A percentile compares a stretch with the other conserved stretches of the same genome.
Conservation (phyloP, 2,113 vertebrate species). For the Cyprinodon variegatus region DNA sequence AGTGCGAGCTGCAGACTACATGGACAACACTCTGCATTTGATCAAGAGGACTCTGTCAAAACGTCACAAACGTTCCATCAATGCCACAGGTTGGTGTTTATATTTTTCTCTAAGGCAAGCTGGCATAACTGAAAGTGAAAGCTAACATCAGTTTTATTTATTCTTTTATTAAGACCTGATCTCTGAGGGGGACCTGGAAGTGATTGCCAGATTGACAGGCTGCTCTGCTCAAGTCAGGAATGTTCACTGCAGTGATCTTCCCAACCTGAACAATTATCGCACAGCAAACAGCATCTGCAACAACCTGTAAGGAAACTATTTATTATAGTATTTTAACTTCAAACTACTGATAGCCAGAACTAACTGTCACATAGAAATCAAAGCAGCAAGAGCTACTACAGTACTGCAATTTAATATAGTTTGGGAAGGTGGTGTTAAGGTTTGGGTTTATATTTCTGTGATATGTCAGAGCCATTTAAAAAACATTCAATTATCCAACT, state of each 20-base stretch:
- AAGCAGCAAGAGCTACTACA: no score
- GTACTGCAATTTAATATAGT: no score
- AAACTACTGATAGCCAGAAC: no score
- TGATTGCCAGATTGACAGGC: conserved; percentile 77
- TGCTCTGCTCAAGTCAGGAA: conserved; percentile 73
- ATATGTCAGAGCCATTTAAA: background rate
- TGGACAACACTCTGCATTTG: conserved; percentile 77
- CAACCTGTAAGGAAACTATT: conserved; percentile 77
- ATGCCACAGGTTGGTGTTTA: conserved; percentile 77
- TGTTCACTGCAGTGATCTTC: conserved; percentile 53
- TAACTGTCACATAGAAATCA: no score
- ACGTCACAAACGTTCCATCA: conserved; percentile 73
- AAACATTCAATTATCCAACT: background rate
- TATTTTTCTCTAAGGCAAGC: background rate
- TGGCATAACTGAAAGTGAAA: no score
- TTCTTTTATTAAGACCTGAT: conserved; percentile 76
- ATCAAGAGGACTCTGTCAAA: conserved; percentile 64
- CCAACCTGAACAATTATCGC: conserved; percentile 52
- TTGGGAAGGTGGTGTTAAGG: no score
- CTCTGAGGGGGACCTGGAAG: conserved; percentile 66
- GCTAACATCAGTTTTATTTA: no score
- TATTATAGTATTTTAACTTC: no score
- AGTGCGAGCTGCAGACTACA: conserved; percentile 81
- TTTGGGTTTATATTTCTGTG: background rate
- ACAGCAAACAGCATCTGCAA: conserved; percentile 83